These are phyloP conservation scores for Anabas testudineus DNA, from an alignment of 2,797 vertebrate genomes.

Conservation along the genomic window DNA sequence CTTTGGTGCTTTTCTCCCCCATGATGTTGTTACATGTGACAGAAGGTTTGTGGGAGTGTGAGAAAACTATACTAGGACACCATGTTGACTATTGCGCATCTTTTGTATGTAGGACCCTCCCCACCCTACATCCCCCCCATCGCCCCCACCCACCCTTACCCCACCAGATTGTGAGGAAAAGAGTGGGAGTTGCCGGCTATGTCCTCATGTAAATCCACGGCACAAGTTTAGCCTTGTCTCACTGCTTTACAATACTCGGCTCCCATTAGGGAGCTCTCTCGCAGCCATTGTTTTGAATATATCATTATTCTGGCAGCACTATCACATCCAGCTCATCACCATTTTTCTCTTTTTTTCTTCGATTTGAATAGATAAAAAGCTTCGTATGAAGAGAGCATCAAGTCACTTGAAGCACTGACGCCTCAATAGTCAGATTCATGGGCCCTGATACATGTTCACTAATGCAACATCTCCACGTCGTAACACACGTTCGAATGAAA, in stretches of 20 bases:
- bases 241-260: conserved; percentile 60
- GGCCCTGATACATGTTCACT: conserved; percentile 39
- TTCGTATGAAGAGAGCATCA: conserved; percentile 57
- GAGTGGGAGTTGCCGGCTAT: conserved; percentile 70
- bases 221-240: conserved; percentile 68
- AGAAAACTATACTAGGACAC: conserved; percentile 72
- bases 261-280: conserved; percentile 73
- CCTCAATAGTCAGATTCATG: conserved; percentile 48
- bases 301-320: conserved; percentile 76
- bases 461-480: conserved; percentile 28
- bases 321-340: conserved; percentile 69
- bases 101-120: conserved; percentile 54
- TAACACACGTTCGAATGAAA: conserved; percentile 4
- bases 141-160: not conserved
- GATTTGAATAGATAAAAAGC: conserved; percentile 71
- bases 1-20: conserved; percentile 44
- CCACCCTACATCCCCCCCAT: conserved; percentile 7
- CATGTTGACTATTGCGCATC: conserved; percentile 56
- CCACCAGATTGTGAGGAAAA: conserved; percentile 46
- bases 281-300: conserved; percentile 76
- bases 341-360: conserved; percentile 59
- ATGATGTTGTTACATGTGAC: conserved; percentile 63
- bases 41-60: conserved; percentile 81
- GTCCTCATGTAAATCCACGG: conserved; percentile 58
- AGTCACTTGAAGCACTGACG: conserved; percentile 57